Percentiles rank a stretch among this genome's conserved stretches.
These are phyloP conservation scores for Oscheius onirici DNA, from an alignment of 2,888 invertebrate species.

Conservation along the genomic window DNA sequence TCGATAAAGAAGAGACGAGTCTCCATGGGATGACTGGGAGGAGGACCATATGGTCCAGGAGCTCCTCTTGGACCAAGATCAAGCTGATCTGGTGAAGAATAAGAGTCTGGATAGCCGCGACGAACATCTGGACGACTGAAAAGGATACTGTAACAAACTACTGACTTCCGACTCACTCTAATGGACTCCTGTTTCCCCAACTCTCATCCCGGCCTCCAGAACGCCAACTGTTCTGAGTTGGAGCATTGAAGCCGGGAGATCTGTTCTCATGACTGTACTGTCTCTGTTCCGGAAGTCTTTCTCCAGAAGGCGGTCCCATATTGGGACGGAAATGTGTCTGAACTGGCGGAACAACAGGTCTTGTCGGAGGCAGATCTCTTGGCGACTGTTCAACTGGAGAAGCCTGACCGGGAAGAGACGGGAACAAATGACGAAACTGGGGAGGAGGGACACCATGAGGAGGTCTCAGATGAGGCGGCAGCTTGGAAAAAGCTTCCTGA, in stretches of 20 bases:
- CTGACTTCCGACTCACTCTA: not conserved
- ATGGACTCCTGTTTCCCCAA: not conserved
- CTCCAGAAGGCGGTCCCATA: too few species aligned
- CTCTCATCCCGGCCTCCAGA: not conserved
- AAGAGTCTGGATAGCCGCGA: too few species aligned
- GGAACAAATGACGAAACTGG: conserved; percentile 27
- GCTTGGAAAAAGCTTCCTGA: conserved; percentile 8
- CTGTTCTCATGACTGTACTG: not conserved
- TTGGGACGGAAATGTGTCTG: too few species aligned
- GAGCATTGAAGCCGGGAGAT: not conserved
- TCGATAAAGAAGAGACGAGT: conserved; percentile 46
- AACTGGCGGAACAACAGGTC: not conserved
- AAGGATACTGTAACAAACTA: too few species aligned
- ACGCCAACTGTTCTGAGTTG: not conserved
- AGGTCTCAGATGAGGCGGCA: conserved; percentile 28
- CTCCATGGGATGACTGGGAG: not conserved
- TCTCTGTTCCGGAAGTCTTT: not conserved
- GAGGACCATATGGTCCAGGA: not conserved
- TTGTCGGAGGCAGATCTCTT: not conserved
- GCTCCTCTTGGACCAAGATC: not conserved
- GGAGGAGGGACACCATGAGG: conserved; percentile 33
- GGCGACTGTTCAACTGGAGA: not conserved
- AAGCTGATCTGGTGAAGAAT: too few species aligned
- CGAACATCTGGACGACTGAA: too few species aligned
- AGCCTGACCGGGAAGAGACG: not conserved